A percentile compares a stretch with the other conserved stretches of the same genome.
These are phyloP conservation scores for Drosophila diplacantha DNA, from an alignment of 2,888 invertebrate genomes.

Conservation along the genomic window DNA sequence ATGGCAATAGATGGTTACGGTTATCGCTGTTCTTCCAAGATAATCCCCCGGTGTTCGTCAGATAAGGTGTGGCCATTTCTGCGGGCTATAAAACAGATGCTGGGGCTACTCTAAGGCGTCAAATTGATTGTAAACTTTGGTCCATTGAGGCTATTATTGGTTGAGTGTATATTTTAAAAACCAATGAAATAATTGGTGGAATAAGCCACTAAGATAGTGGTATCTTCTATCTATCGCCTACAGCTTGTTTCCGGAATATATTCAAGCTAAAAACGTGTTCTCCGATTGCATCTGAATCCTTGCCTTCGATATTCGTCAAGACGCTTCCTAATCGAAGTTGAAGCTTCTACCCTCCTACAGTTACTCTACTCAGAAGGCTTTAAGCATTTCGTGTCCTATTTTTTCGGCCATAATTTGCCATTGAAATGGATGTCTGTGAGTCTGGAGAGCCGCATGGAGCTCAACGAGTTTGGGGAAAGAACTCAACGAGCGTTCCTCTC, in stretches of 20 bases:
- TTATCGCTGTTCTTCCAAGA: slow-evolving; percentile 9
- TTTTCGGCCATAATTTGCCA: slow-evolving; percentile 34
- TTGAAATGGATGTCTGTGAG: slow-evolving; percentile 26
- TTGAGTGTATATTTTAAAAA: not conserved
- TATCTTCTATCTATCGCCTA: not conserved
- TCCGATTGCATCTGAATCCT: not conserved
- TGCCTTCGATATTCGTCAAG: not conserved
- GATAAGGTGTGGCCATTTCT: slow-evolving; percentile 28
- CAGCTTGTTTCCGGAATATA: not conserved
- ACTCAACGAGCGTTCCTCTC: slow-evolving; percentile 22
- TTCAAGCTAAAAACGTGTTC: not conserved
- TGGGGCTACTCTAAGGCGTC: not conserved
- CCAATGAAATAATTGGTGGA: not conserved
- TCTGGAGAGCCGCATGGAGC: slow-evolving; percentile 51
- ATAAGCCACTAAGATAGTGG: not conserved
- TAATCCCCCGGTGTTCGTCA: slow-evolving; percentile 25
- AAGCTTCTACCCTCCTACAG: not conserved
- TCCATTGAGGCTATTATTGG: not conserved
- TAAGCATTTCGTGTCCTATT: slow-evolving; percentile 25
- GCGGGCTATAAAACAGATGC: slow-evolving; percentile 16
- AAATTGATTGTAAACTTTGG: not conserved
- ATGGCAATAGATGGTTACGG: slow-evolving; percentile 55
- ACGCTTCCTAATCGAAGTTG: not conserved
- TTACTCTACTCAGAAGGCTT: slow-evolving; percentile 9
- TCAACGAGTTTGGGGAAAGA: slow-evolving; percentile 15